Percentiles rank a stretch among this genome's conserved stretches.
phyloP scores from a whole-genome alignment of 2,888 invertebrate species.

The Xestia rhomboidea region DNA sequence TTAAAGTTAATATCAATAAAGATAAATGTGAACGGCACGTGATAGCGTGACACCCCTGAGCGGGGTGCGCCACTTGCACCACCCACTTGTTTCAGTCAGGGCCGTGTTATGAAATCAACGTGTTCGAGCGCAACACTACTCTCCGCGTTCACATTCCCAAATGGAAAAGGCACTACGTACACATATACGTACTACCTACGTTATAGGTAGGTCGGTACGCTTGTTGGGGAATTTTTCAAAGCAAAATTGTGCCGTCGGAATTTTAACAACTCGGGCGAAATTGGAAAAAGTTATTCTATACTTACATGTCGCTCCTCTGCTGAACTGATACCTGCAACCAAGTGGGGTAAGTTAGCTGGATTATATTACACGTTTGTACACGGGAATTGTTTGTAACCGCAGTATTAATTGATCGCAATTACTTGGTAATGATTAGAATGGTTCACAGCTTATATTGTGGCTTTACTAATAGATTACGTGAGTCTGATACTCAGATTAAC shows the following conservation, averaged over 20 bases:
- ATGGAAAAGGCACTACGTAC: slow-evolving; percentile 84
- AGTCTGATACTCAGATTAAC: slow-evolving; percentile 24
- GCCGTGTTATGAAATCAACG: slow-evolving; percentile 90
- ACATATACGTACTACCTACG: slow-evolving; percentile 55
- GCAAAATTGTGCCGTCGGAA: slow-evolving; percentile 81
- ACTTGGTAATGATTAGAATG: slow-evolving; percentile 38
- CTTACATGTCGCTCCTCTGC: slow-evolving; percentile 90
- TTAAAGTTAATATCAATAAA: slow-evolving; percentile 17
- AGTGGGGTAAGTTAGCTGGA: slow-evolving; percentile 59
- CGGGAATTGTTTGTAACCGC: slow-evolving; percentile 26
- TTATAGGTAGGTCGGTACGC: slow-evolving; percentile 63
- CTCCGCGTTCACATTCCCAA: slow-evolving; percentile 85
- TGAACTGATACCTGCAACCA: slow-evolving; percentile 89
- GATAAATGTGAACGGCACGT: slow-evolving; percentile 32
- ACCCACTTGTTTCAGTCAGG: slow-evolving; percentile 89
- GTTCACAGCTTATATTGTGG: slow-evolving; percentile 34
- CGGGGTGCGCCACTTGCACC: slow-evolving; percentile 86
- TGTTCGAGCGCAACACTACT: slow-evolving; percentile 89
- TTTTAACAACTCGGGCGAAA: slow-evolving; percentile 82
- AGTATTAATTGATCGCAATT: slow-evolving; percentile 37
- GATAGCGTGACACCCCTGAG: slow-evolving; percentile 70
- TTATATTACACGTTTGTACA: slow-evolving; percentile 46
- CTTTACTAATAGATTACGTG: slow-evolving; percentile 24
- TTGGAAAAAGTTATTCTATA: slow-evolving; percentile 84
- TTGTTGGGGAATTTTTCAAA: slow-evolving; percentile 85